phyloP scores from a whole-genome alignment of 2,113 vertebrate genomes.

The Corythornis cristatus region DNA sequence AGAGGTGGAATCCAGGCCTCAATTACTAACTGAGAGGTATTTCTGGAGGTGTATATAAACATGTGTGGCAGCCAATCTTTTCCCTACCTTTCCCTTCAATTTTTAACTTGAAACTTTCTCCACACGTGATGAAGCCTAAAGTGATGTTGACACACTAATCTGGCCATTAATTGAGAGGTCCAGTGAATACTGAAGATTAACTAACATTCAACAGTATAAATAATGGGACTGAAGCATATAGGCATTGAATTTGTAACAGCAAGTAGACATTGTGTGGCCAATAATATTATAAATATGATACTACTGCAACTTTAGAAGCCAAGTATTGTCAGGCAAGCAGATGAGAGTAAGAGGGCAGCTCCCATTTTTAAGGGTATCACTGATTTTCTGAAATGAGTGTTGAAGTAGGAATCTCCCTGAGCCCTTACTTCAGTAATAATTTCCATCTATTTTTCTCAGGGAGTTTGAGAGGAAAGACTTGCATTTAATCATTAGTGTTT shows the following conservation, averaged over 20 bases:
- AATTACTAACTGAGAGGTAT: neutral
- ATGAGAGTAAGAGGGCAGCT: neutral
- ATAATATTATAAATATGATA: neutral
- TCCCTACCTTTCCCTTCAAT: neutral
- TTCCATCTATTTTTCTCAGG: neutral
- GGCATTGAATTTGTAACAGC: neutral
- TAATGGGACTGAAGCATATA: neutral
- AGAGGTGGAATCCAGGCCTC: slow-evolving; percentile 15
- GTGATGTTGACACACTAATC: neutral
- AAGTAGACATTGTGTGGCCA: neutral
- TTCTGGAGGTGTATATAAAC: neutral
- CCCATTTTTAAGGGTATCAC: neutral
- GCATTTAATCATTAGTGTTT: neutral
- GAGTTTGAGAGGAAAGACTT: neutral
- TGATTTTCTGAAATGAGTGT: neutral
- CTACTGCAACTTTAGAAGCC: neutral
- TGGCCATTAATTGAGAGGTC: neutral
- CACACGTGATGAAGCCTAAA: neutral
- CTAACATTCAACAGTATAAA: neutral
- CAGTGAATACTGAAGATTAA: neutral
- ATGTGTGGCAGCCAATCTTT: neutral
- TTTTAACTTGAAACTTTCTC: neutral
- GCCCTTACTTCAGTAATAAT: neutral
- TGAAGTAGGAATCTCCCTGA: neutral
- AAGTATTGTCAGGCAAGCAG: neutral